Evolutionary conservation across 2,888 invertebrate species (phyloP), one percentile per base, ranked within the genome.

Genomic region (Apodemia hepburni): DNA sequence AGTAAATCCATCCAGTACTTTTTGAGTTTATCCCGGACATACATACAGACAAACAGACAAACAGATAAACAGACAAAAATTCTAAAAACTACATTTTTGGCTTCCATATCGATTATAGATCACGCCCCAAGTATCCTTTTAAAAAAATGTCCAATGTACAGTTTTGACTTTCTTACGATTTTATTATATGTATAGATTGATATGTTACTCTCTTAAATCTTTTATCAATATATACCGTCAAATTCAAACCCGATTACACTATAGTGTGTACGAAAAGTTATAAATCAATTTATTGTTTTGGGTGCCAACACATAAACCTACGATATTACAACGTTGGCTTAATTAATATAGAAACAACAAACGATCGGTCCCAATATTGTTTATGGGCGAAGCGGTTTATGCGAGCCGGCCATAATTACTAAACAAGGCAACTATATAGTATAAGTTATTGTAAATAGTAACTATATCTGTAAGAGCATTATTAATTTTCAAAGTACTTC

Each of bases 331-430:
- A 59, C 60, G 65, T 60, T 68, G 71, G 69, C 75, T 77, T 76
- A 80, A 80, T 79, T 80, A 81, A 81, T 82, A 81, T 78, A 76
- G 74, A 73, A 77, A 79, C 73, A 75, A 74, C 71, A 76, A 73
- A 75, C 74, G 73, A 78, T 78, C 73, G 72, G 70, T 73, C 69
- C 74, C 75, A 70, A 78, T 81, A 80, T 80, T 80, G 81, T 83
- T 82, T 84, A 81, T 81, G 77, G 76, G 72, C 67, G 64, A 71
- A 65, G 75, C 72, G 76, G 79, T 80, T 80, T 76, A 77, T 73
- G 76, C 76, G 73, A 75, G 79, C 76, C 76, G 70, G 72, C 74
- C 73, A 75, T 80, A 79, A 75, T 77, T 79, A 80, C 80, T 79
- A 78, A 79, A 76, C 71, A 75, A 75, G 75, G 73, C 77, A 63